Evolutionary conservation across 37 sponge, comb jelly and placozoan species (phyloP).

Genomic region (Beroe forskalii): DNA sequence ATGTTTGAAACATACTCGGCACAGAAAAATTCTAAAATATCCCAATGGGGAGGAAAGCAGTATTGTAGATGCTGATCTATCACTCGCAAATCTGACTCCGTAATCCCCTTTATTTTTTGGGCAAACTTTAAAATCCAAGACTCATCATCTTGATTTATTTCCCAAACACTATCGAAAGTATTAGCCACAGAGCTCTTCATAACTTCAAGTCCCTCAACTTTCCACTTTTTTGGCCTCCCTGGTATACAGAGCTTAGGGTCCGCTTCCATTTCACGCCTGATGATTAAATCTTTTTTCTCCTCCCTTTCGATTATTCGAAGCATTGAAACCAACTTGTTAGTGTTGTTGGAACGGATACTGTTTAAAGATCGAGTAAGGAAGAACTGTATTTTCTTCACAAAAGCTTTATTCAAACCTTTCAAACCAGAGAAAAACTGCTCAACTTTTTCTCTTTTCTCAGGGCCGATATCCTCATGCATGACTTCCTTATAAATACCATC

Average conservation of each 20-base stretch:
- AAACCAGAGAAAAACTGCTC: slow-evolving; percentile 23
- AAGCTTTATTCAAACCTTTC: neutral
- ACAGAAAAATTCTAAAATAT: neutral
- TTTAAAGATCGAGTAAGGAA: neutral
- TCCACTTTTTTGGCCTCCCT: neutral
- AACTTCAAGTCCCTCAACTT: neutral
- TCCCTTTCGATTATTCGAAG: slow-evolving; percentile 3
- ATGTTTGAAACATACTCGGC: neutral
- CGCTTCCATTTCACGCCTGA: neutral
- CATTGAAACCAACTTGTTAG: neutral
- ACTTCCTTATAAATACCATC: neutral
- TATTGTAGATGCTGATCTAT: neutral
- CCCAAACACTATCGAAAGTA: neutral
- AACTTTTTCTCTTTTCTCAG: neutral
- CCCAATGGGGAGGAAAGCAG: slow-evolving; percentile 4
- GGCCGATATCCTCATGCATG: neutral
- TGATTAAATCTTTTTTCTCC: neutral
- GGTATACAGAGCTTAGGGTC: neutral
- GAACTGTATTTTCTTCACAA: neutral
- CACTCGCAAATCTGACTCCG: neutral
- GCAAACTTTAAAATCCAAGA: neutral
- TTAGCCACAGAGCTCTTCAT: neutral
- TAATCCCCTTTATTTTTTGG: neutral
- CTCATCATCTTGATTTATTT: neutral
- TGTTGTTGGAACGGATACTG: neutral